Evolutionary conservation across 2,888 invertebrate genomes (phyloP).

Genomic region (Bellardia bayeri): DNA sequence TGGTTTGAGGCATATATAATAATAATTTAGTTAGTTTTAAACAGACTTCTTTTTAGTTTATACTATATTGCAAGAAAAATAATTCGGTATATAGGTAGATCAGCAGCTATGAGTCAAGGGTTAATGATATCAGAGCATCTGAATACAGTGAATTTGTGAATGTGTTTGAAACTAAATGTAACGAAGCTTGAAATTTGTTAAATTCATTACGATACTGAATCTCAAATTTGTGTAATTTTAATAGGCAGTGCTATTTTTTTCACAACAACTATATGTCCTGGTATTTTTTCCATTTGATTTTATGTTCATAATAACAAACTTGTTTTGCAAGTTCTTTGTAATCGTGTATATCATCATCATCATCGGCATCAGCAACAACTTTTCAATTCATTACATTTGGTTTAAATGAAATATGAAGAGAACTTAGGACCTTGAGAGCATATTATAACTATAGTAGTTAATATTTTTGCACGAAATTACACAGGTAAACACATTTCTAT

Average conservation of each 20-base stretch:
- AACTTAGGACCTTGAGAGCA: constrained; percentile 33
- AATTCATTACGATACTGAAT: too few relatives aligned
- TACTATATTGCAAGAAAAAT: too few relatives aligned
- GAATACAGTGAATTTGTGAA: too few relatives aligned
- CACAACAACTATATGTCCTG: constrained; percentile 25
- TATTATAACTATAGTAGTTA: constrained; percentile 17
- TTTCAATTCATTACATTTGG: constrained; percentile 53
- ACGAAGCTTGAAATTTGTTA: too few relatives aligned
- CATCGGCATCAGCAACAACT: constrained; percentile 35
- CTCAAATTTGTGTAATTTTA: too few relatives aligned
- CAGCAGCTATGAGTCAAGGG: too few relatives aligned
- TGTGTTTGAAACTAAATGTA: too few relatives aligned
- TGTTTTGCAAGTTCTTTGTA: constrained; percentile 61
- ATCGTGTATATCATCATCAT: constrained; percentile 15
- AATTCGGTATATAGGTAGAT: too few relatives aligned
- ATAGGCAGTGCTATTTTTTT: not conserved
- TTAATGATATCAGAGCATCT: too few relatives aligned
- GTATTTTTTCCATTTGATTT: constrained; percentile 11
- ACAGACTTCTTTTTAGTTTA: too few relatives aligned
- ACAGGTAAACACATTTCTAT: constrained; percentile 1
- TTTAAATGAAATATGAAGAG: constrained; percentile 28
- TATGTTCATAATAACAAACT: constrained; percentile 54
- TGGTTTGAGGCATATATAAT: too few relatives aligned
- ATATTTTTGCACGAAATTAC: constrained; percentile 26
- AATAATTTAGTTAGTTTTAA: too few relatives aligned